These are phyloP conservation scores for Melanargia galathea DNA, from an alignment of 2,888 invertebrate genomes.

Conservation along the genomic window DNA sequence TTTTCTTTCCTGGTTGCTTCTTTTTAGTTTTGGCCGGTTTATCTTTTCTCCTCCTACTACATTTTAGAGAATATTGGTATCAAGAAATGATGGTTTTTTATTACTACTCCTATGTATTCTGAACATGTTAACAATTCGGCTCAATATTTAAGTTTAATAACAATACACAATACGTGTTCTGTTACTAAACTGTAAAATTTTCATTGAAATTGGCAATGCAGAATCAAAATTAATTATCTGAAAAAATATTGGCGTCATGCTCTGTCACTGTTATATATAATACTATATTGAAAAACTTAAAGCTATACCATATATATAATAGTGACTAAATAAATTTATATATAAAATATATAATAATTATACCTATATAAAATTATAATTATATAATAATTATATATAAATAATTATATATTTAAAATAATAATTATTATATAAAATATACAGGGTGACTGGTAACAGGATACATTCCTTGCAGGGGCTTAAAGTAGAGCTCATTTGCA, in stretches of 20 bases:
- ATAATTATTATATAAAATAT: too few species aligned
- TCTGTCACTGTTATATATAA: constrained; percentile 49
- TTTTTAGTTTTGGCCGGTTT: constrained; percentile 36
- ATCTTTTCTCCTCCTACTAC: constrained; percentile 40
- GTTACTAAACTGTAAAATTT: constrained; percentile 36
- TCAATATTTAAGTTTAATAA: constrained; percentile 51
- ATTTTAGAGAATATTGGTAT: constrained; percentile 38
- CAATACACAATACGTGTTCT: constrained; percentile 49
- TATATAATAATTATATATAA: too few species aligned
- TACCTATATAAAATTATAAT: too few species aligned
- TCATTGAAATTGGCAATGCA: constrained; percentile 62
- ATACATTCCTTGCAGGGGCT: too few species aligned
- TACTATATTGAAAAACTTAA: neutral
- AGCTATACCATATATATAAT: neutral
- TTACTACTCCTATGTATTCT: constrained; percentile 58
- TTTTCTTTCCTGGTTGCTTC: constrained; percentile 30
- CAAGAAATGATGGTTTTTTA: constrained; percentile 27
- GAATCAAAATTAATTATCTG: constrained; percentile 40
- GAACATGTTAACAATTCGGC: constrained; percentile 54
- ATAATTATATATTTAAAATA: too few species aligned
- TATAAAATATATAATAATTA: too few species aligned
- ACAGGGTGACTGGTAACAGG: too few species aligned
- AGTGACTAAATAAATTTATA: too few species aligned
- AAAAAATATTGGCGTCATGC: constrained; percentile 50
- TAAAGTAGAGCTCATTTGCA: too few species aligned